Conservation (phyloP, 2,888 invertebrate genomes). For the Melanargia galathea region DNA sequence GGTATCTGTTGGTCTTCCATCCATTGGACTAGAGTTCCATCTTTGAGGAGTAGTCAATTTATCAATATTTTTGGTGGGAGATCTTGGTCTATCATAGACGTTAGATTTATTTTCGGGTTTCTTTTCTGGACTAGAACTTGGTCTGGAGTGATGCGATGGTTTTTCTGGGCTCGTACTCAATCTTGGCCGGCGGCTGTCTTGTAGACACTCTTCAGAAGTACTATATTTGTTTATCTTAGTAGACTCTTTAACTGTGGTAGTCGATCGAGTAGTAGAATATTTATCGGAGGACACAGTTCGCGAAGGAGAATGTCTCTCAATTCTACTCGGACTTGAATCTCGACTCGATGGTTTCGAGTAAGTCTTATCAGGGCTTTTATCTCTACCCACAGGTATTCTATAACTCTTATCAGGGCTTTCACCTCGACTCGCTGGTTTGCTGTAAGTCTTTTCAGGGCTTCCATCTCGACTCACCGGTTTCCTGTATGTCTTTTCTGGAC, state of each 20-base stretch:
- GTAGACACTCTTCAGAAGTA: constrained; percentile 57
- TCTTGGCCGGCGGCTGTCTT: constrained; percentile 50
- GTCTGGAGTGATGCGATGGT: constrained; percentile 45
- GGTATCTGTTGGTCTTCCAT: constrained; percentile 42
- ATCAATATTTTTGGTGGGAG: constrained; percentile 39
- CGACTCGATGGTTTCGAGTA: constrained; percentile 64
- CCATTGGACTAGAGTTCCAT: constrained; percentile 48
- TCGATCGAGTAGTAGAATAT: constrained; percentile 58
- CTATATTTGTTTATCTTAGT: constrained; percentile 52
- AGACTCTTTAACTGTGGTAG: constrained; percentile 56
- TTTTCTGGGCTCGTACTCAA: constrained; percentile 65
- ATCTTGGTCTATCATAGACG: constrained; percentile 40
- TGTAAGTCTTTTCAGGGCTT: constrained; percentile 3
- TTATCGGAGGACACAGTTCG: constrained; percentile 56
- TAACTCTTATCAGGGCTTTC: background rate
- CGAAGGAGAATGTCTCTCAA: constrained; percentile 64
- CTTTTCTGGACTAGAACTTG: constrained; percentile 54
- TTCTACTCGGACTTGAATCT: constrained; percentile 51
- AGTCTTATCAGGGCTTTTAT: background rate
- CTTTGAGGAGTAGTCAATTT: constrained; percentile 40
- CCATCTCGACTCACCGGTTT: background rate
- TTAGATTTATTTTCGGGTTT: constrained; percentile 37
- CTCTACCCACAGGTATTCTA: background rate
- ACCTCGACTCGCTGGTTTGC: background rate
- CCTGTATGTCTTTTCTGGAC: background rate